Evolutionary conservation across 2,888 invertebrate species (phyloP).

Genomic region (Cerceris rybyensis): DNA sequence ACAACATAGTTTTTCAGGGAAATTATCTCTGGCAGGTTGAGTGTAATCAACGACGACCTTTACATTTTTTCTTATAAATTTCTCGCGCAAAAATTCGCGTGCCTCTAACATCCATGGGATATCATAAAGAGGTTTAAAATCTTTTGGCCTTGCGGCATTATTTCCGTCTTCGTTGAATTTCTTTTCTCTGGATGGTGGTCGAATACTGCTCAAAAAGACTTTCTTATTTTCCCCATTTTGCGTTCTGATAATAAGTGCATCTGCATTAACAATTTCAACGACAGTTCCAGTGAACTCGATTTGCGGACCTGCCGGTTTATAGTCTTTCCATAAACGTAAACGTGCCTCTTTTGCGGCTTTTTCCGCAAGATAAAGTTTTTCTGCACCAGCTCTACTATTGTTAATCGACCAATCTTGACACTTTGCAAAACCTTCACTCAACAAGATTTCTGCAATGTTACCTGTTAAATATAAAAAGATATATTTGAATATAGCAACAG

Average conservation of each 20-base stretch:
- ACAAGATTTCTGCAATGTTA: constrained; percentile 96
- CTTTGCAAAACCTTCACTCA: constrained; percentile 95
- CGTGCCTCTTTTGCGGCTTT: constrained; percentile 93
- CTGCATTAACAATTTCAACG: constrained; percentile 96
- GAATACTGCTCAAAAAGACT: constrained; percentile 95
- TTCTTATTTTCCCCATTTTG: constrained; percentile 91
- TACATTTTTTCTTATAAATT: constrained; percentile 96
- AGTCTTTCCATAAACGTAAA: constrained; percentile 95
- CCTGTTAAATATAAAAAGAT: constrained; percentile 76
- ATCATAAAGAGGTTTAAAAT: constrained; percentile 96
- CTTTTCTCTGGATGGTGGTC: constrained; percentile 91
- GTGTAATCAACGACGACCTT: constrained; percentile 97
- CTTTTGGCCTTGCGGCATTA: constrained; percentile 87
- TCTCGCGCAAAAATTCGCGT: constrained; percentile 97
- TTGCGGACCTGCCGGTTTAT: constrained; percentile 88
- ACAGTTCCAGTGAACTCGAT: constrained; percentile 92
- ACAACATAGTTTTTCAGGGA: constrained; percentile 97
- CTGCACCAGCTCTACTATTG: constrained; percentile 90
- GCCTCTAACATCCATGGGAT: constrained; percentile 99
- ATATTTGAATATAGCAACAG: not conserved
- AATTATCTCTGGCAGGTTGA: constrained; percentile 96
- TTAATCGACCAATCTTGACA: constrained; percentile 97
- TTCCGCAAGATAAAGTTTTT: constrained; percentile 92
- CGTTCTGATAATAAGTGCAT: constrained; percentile 93
- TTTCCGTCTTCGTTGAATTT: constrained; percentile 85